Percentiles rank a stretch among this genome's conserved stretches.
Evolutionary conservation across 2,888 invertebrate genomes (phyloP).

Genomic region (Euzetes globulus): DNA sequence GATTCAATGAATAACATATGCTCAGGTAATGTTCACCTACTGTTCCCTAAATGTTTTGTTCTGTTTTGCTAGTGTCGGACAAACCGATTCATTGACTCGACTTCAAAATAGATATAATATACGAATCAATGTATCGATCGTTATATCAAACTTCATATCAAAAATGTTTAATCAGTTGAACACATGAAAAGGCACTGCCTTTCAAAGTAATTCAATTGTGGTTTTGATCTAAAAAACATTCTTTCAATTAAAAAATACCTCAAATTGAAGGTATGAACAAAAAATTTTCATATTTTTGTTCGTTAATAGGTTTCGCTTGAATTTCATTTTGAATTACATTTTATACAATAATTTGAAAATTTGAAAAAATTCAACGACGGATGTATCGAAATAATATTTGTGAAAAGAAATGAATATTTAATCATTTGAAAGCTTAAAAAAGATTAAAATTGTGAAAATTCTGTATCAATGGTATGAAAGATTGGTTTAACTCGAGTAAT

Average conservation of each 20-base stretch:
- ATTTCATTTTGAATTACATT: no score
- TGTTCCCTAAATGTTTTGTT: not conserved
- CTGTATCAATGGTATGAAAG: not conserved
- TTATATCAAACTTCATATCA: constrained; percentile 6
- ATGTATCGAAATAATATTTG: not conserved
- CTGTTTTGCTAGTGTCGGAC: constrained; percentile 6
- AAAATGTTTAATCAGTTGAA: not conserved
- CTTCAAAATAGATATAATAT: not conserved
- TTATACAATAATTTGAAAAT: no score
- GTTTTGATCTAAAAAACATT: not conserved
- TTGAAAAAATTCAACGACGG: not conserved
- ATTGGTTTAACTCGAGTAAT: constrained; percentile 22
- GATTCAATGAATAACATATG: constrained; percentile 26
- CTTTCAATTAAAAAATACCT: no score
- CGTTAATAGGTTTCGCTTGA: no score
- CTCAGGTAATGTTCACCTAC: constrained; percentile 2
- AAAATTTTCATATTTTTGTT: no score
- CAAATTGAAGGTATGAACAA: no score
- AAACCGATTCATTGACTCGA: constrained; percentile 5
- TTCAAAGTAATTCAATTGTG: not conserved
- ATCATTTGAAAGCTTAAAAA: constrained; percentile 8
- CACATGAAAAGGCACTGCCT: not conserved
- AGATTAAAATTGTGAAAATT: constrained; percentile 1
- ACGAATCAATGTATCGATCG: not conserved
- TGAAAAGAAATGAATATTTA: not conserved